phyloP scores from a whole-genome alignment of 2,113 vertebrate species.

The Anolis sagrei region DNA sequence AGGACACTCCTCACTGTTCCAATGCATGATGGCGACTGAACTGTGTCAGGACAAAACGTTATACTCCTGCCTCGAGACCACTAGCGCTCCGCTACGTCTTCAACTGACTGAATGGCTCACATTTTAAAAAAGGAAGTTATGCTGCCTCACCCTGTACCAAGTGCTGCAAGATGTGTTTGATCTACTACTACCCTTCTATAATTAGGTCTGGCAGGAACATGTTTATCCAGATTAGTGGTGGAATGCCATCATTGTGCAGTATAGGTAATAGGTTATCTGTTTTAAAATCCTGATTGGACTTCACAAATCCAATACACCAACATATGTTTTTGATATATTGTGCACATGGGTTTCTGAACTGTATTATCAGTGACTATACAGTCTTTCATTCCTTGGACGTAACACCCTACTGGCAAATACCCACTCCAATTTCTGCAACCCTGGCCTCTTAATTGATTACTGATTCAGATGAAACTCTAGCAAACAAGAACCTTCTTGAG shows the following conservation, averaged over 20 bases:
- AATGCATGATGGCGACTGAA: too few relatives aligned
- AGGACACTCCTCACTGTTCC: too few relatives aligned
- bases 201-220: neutral
- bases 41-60: too few relatives aligned
- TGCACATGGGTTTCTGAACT: neutral
- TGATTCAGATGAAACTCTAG: neutral
- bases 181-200: neutral
- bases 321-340: neutral
- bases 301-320: neutral
- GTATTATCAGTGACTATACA: neutral
- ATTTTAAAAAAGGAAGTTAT: too few relatives aligned
- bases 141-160: too few relatives aligned
- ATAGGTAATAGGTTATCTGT: neutral
- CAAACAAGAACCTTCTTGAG: neutral
- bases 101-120: too few relatives aligned
- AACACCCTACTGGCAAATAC: neutral
- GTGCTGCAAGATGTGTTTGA: neutral
- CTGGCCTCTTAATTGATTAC: neutral
- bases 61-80: too few relatives aligned
- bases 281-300: neutral
- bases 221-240: neutral
- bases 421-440: neutral
- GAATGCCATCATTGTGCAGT: neutral
- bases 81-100: too few relatives aligned
- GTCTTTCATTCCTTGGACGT: neutral